Base-by-base conservation (phyloP, 2,113 vertebrate species). In the Quiscalus mexicanus region DNA sequence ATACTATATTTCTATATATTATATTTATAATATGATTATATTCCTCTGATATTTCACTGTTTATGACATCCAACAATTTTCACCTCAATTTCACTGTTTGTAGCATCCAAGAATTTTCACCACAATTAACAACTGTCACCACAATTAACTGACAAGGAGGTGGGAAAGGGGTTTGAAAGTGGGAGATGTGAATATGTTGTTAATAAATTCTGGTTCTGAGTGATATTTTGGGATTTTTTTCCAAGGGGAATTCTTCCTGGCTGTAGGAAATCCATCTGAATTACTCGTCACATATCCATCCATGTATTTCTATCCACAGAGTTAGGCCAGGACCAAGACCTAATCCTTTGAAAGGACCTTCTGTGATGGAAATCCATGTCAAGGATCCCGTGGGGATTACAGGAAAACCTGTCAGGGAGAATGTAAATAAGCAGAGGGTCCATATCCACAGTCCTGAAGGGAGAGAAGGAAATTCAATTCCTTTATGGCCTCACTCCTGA, bases 361-460 rank as follows among this genome's bases (percentile, higher is more conserved):
- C 79, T 95, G 52, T 90, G 92, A 35, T 90, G 78, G 94, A 89
- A 95, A 84, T 33, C 56, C 42, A 2, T 18, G 53, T 41, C 12
- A 3, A 53, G 59, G 69, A 69, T 84, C 86, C 81, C 7, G 41
- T 56, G 86, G 84, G 94, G 42, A 94, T 65, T 91, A 9, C 71
- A 86, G 58, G 53, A 71, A 84, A 91, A 45, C 89, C 74, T 79
- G 80, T 92, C 92, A 81, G 80, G 47, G 76, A 84, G 73, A 96
- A 92, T 77, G 86, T 92, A 93, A 95, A 96, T 90, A 94, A 96
- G 90, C 91, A 93, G 63, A 93, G 16, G 58, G 37, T 92, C 77
- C 77, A 23, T 47, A 84, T 30, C 92, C 90, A 52, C 56, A 35
- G 45, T 33, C 90, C 59, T 90, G 47, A 35, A 59, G 60, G 95